Evolutionary conservation across 1,140 invertebrate species (phyloP).

Genomic region (Orussus abietinus): DNA sequence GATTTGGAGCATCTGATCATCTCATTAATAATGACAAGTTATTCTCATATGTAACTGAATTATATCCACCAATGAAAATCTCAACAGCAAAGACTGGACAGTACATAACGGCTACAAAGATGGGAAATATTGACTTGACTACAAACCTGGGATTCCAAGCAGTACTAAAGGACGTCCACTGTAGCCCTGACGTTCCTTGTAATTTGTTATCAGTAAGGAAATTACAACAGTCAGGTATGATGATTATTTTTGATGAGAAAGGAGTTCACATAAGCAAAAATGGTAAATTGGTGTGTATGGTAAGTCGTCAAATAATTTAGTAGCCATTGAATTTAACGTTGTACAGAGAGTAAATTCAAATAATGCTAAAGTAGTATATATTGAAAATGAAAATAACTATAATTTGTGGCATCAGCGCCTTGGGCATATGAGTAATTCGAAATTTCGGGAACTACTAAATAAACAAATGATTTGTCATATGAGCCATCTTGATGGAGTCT

Average conservation of each 20-base stretch:
- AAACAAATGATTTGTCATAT: no score
- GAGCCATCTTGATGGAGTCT: no score
- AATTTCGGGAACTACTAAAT: no score
- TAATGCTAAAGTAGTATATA: no score
- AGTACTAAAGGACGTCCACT: no score
- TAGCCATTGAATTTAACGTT: slow-evolving; percentile 13
- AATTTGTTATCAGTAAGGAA: slow-evolving; percentile 28
- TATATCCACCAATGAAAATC: slow-evolving; percentile 8
- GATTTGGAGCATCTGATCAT: slow-evolving; percentile 36
- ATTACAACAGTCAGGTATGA: slow-evolving; percentile 30
- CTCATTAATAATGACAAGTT: slow-evolving; percentile 28
- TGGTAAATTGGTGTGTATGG: slow-evolving; percentile 20
- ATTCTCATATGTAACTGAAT: slow-evolving; percentile 16
- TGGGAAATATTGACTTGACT: slow-evolving; percentile 19
- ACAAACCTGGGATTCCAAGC: slow-evolving; percentile 16
- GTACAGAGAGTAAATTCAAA: slow-evolving; percentile 13
- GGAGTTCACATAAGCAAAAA: no score
- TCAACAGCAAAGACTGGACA: slow-evolving; percentile 22
- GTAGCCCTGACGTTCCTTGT: slow-evolving; percentile 25
- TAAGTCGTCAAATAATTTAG: slow-evolving; percentile 28
- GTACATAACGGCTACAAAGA: slow-evolving; percentile 25
- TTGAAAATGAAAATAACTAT: slow-evolving; percentile 12
- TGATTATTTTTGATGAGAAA: slow-evolving; percentile 23
- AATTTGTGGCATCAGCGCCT: no score
- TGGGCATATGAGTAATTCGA: no score